Conservation (phyloP, 2,113 vertebrate species). For the Antigone vipio region DNA sequence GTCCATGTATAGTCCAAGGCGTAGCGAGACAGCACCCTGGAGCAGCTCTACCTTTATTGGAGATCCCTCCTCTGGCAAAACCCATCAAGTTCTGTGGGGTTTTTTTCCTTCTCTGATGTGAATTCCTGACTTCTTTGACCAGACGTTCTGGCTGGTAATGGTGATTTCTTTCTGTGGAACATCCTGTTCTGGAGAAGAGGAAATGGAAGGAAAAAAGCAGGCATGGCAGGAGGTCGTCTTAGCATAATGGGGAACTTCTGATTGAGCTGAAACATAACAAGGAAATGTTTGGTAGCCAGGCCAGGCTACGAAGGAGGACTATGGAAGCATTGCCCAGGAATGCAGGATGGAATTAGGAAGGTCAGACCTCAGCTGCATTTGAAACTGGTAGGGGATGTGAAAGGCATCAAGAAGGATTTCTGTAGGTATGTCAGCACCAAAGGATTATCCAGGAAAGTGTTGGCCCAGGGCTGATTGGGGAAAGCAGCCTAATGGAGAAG, state of each 20-base stretch:
- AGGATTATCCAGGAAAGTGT: background rate
- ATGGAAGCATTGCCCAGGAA: background rate
- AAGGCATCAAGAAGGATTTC: background rate
- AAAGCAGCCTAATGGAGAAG: background rate
- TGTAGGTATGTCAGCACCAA: background rate
- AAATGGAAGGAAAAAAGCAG: background rate
- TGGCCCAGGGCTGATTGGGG: background rate
- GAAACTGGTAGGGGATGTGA: background rate
- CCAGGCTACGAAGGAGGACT: background rate
- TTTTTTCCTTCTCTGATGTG: background rate
- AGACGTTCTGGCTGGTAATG: background rate
- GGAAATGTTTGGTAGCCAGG: background rate
- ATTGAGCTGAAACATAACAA: background rate
- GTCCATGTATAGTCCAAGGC: background rate
- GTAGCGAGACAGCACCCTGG: background rate
- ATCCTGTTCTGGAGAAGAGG: background rate
- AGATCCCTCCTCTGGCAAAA: background rate
- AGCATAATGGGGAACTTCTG: background rate
- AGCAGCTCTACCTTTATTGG: background rate
- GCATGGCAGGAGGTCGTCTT: background rate
- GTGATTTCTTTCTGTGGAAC: background rate
- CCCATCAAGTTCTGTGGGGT: background rate
- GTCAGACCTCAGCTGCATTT: background rate
- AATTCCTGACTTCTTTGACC: background rate
- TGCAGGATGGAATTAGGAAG: background rate